These are phyloP conservation scores for Heliconius hewitsoni DNA, from an alignment of 1,140 invertebrate species.

Conservation along the genomic window DNA sequence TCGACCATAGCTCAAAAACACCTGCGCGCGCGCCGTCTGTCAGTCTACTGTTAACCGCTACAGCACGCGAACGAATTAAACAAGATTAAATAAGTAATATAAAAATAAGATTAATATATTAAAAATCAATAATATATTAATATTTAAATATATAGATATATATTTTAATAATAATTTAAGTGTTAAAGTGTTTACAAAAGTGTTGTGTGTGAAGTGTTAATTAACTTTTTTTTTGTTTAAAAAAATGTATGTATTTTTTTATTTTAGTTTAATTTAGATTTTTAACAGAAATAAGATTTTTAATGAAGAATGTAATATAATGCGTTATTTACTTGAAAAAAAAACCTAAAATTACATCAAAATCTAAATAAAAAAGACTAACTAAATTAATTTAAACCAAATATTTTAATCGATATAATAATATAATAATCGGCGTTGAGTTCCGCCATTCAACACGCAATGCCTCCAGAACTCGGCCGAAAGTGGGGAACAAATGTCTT, in stretches of 20 bases:
- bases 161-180: background rate
- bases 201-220: background rate
- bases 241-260: background rate
- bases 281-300: too few species aligned
- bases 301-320: too few species aligned
- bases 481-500: too few species aligned
- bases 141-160: background rate
- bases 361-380: too few species aligned
- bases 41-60: conserved; percentile 36
- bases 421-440: too few species aligned
- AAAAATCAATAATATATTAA: background rate
- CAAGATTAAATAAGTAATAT: background rate
- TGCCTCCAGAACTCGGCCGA: too few species aligned
- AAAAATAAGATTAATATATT: background rate
- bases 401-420: too few species aligned
- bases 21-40: conserved; percentile 49
- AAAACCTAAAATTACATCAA: too few species aligned
- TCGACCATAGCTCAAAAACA: conserved; percentile 46
- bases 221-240: background rate
- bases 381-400: too few species aligned
- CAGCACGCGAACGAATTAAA: conserved; percentile 28
- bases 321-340: too few species aligned
- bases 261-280: background rate
- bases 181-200: background rate
- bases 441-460: too few species aligned